phyloP scores from a whole-genome alignment of 2,888 invertebrate genomes.

The Watsonalla binaria region DNA sequence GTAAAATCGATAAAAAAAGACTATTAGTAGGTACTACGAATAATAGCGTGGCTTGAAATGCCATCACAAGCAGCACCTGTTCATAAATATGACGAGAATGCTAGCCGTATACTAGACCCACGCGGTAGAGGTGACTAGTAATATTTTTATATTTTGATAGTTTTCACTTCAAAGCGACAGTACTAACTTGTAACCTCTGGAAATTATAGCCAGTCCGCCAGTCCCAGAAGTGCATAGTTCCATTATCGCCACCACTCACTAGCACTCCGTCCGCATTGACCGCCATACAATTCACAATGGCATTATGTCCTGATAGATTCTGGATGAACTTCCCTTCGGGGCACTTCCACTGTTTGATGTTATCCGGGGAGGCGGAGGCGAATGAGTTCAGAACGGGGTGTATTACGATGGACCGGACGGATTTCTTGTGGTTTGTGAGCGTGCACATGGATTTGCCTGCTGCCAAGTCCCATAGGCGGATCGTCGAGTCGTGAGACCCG shows the following conservation, averaged over 20 bases:
- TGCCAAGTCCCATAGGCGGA: slow-evolving; percentile 98
- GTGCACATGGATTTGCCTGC: slow-evolving; percentile 96
- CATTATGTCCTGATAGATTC: slow-evolving; percentile 98
- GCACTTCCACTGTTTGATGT: slow-evolving; percentile 99
- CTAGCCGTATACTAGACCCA: too few species aligned
- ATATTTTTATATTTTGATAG: too few species aligned
- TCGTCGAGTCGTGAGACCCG: slow-evolving; percentile 97
- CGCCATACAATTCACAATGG: slow-evolving; percentile 97
- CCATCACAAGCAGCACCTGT: too few species aligned
- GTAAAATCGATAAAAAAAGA: too few species aligned
- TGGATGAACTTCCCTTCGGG: slow-evolving; percentile 99
- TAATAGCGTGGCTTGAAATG: too few species aligned
- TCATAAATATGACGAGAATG: too few species aligned
- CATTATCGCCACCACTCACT: slow-evolving; percentile 99
- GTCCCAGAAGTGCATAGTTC: slow-evolving; percentile 98
- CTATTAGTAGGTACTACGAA: too few species aligned
- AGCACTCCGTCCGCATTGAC: slow-evolving; percentile 97
- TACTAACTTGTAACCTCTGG: slow-evolving; percentile 87
- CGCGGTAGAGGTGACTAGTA: too few species aligned
- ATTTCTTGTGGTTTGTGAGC: slow-evolving; percentile 99
- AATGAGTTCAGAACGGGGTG: slow-evolving; percentile 94
- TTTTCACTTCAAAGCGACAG: not conserved
- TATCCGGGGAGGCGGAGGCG: slow-evolving; percentile 98
- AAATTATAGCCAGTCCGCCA: slow-evolving; percentile 99
- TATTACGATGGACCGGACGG: slow-evolving; percentile 87